Percentiles rank a stretch among this genome's conserved stretches.
phyloP scores from a whole-genome alignment of 2,888 invertebrate species.

The Drosophila monieri region DNA sequence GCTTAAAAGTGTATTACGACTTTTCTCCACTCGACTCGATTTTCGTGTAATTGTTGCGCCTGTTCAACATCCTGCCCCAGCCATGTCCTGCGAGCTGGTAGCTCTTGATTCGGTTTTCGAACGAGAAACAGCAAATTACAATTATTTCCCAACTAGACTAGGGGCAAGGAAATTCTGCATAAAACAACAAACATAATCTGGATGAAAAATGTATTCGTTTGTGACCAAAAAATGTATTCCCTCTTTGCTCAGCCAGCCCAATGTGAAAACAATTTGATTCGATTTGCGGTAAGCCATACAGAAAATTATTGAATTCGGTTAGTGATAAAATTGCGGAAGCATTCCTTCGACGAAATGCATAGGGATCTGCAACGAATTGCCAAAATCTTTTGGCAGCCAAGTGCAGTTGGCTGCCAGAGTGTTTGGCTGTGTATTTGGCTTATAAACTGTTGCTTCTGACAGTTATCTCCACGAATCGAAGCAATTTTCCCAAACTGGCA shows the following conservation, averaged over 20 bases:
- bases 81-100: slow-evolving; percentile 9
- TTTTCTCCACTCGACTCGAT: slow-evolving; percentile 40
- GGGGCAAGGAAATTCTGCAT: not conserved
- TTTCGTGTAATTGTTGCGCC: slow-evolving; percentile 44
- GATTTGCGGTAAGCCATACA: slow-evolving; percentile 21
- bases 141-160: slow-evolving; percentile 1
- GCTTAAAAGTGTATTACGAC: slow-evolving; percentile 66
- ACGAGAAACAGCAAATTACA: slow-evolving; percentile 2
- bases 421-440: slow-evolving; percentile 26
- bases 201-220: slow-evolving; percentile 3
- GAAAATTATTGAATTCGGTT: slow-evolving; percentile 10
- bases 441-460: slow-evolving; percentile 57
- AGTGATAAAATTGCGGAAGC: slow-evolving; percentile 18
- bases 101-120: slow-evolving; percentile 15
- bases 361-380: slow-evolving; percentile 3
- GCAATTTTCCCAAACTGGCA: slow-evolving; percentile 37
- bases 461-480: slow-evolving; percentile 41
- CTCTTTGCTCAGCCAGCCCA: not conserved
- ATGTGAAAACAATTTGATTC: slow-evolving; percentile 11
- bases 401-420: slow-evolving; percentile 11
- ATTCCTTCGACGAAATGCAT: slow-evolving; percentile 12
- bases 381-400: not conserved
- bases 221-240: slow-evolving; percentile 11
- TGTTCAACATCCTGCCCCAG: slow-evolving; percentile 13
- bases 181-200: slow-evolving; percentile 10